Base-by-base conservation (phyloP, 2,888 invertebrate genomes). In the Drosophila formosana region DNA sequence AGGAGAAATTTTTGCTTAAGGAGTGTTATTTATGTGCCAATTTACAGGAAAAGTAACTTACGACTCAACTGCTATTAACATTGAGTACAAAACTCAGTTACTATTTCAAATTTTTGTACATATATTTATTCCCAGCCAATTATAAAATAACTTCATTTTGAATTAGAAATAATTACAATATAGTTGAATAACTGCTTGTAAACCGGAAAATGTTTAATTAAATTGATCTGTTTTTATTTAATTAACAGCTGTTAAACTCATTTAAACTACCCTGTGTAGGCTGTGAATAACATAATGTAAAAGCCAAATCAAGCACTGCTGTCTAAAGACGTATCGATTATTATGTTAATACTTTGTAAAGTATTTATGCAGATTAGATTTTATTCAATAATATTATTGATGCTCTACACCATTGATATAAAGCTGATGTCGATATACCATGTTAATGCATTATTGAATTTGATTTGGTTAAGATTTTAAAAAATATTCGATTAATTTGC, bases 21-120 rank as follows among this genome's bases (percentile, higher is more conserved):
- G 18, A 18, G 18, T 18, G 18, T 18, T 18, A 2, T 18, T 18
- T 18, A 18, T 18, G 18, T 18, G 52, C 13, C 45, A 39, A 58
- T 43, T 60, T 60, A 51, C 50, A 60, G 60, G 8, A 8, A 30
- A 8, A n/a, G n/a, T 37, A 47, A 9, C 18, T 28, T 50, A 49
- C 49, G 26, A 18, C 30, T 58, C 11, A 49, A 11, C 28, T 58
- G 49, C 8, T 58, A 57, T 11, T 47, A 47, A 47, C 57, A 47
- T 13, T 0, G 4, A 13, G 25, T 25, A 9, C 7, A 6, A 18
- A 28, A 9, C 18, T 18, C 18, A 18, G 18, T 18, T 18, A 18
- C 18, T 18, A 18, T 18, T 18, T 18, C 2, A 18, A 18, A 18
- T 18, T 18, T 18, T 1, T 18, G 1, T 18, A 18, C 18, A 18